Percentiles rank a stretch among this genome's conserved stretches.
Conservation (phyloP, 2,113 vertebrate species). For the Prunella fulvescens region DNA sequence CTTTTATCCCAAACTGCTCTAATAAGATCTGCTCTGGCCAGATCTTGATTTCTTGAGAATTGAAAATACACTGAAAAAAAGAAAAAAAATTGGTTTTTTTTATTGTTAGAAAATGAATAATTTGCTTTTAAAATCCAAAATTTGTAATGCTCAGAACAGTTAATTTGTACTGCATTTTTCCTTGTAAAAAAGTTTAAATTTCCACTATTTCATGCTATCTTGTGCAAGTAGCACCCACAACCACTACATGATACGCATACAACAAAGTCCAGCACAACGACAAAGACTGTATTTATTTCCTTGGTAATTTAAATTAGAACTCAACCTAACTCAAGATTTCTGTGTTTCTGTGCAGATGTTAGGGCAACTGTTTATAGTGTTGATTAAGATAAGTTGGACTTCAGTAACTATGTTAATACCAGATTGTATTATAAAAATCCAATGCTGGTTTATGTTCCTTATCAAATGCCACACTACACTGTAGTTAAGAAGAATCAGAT, state of each 20-base stretch:
- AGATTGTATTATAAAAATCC: neutral
- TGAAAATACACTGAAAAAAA: neutral
- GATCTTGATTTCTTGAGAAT: neutral
- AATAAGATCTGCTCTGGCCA: neutral
- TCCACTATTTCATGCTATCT: neutral
- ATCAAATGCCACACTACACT: neutral
- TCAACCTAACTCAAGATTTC: neutral
- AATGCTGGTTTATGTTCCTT: neutral
- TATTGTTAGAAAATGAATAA: neutral
- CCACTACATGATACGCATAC: fast-evolving
- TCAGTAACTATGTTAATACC: neutral
- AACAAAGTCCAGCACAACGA: neutral
- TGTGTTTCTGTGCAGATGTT: neutral
- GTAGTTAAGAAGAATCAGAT: neutral
- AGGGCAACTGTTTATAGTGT: neutral
- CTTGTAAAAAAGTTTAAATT: neutral
- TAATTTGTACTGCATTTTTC: neutral
- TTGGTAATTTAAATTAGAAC: neutral
- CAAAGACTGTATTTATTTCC: neutral
- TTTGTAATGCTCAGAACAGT: neutral
- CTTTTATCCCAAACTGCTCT: neutral
- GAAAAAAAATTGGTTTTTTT: no score
- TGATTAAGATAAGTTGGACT: neutral
- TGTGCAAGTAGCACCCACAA: neutral
- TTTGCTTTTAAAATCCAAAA: neutral